Percentiles rank a stretch among this genome's conserved stretches.
Evolutionary conservation across 1,140 invertebrate species (phyloP).

Genomic region (Zaprionus vittiger): DNA sequence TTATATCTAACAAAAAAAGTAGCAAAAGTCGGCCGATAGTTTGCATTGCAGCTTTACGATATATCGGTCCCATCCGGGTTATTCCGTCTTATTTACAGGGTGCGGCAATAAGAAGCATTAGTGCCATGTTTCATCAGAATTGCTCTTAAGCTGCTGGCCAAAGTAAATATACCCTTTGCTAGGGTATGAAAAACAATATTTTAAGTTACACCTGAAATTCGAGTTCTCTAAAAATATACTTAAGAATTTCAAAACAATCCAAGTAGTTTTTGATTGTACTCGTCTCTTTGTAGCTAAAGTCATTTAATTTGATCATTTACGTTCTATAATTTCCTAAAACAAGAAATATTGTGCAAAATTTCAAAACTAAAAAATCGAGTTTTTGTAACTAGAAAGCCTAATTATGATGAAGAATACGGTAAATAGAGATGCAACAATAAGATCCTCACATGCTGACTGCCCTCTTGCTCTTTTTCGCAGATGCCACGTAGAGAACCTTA

Average conservation of each 20-base stretch:
- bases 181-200: too few species aligned
- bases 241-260: not conserved
- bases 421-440: not conserved
- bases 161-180: too few species aligned
- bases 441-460: not conserved
- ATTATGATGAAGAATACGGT: not conserved
- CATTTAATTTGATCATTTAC: not conserved
- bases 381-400: not conserved
- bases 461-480: constrained; percentile 26
- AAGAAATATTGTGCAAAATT: not conserved
- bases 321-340: not conserved
- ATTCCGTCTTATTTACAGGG: too few species aligned
- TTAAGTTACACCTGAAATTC: too few species aligned
- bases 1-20: too few species aligned
- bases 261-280: not conserved
- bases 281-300: not conserved
- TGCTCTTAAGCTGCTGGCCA: too few species aligned
- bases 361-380: not conserved
- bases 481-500: constrained; percentile 90
- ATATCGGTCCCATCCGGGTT: too few species aligned
- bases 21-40: too few species aligned
- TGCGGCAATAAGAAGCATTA: too few species aligned
- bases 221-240: not conserved
- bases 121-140: too few species aligned
- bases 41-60: too few species aligned